Evolutionary conservation across 2,113 vertebrate genomes (phyloP), one percentile per base, ranked within the genome.

Genomic region (Ailurus styani): DNA sequence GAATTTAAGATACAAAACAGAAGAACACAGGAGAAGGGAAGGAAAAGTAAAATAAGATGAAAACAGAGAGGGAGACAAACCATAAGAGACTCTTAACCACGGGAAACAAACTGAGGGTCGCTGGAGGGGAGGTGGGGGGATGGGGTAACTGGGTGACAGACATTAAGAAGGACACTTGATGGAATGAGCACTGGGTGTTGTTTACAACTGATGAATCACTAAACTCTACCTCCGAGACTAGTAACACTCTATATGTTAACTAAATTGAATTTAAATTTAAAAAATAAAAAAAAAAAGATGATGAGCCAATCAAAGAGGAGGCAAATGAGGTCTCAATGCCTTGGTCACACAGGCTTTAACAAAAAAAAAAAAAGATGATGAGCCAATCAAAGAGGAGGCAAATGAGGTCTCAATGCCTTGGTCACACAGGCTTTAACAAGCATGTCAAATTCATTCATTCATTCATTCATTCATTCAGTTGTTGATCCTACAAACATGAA

Each of bases 311-410:
- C 17, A 18, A 82, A 82, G 60, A 47, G 9, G 27, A 66, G 34
- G 23, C 12, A 52, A 70, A 40, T 10, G 66, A 83, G 8, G 25
- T 42, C 75, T 54, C 12, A 9, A 29, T 78, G 79, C n/a, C 54
- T 10, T 66, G 40, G 55, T 55, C 14, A 57, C 14, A 20, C 0
- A 0, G 29, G 20, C 66, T n/a, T 45, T 47, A 70, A 31, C 4
- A 15, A 62, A 66, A 34, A n/a, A n/a, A 17, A 57, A 57, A 23
- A 54, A 54, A 5, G 29, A 42, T 25, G 27, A n/a, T 7, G 40
- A 78, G 57, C 29, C 27, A 6, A 11, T 27, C 17, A 18, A 82
- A 82, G 60, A 47, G 9, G 27, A 66, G 34, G 23, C 12, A 52
- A 70, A 40, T 10, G 66, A 83, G 8, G 25, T 42, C 75, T 54